Base-by-base conservation (phyloP, 2,888 invertebrate genomes). In the Sarcophaga carnaria region DNA sequence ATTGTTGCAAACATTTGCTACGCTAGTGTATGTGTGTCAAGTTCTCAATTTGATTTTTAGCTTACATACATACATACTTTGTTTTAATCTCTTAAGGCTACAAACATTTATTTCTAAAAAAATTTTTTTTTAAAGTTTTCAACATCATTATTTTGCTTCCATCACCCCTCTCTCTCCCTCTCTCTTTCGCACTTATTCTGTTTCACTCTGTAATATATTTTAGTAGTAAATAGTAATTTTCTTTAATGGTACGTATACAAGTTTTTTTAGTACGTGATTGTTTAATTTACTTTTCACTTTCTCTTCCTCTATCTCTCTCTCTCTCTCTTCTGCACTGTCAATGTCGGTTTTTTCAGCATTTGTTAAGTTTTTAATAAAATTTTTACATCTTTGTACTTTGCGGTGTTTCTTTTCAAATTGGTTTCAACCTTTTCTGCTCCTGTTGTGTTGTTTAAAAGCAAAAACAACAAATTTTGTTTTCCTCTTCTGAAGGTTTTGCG, bases 251-350 rank as follows among this genome's bases (percentile, higher is more conserved):
- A 37, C 4, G 37, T 6, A 37, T 37, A 37, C 14, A 64, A 37
- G 72, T 64, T 63, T 0, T 10, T 14, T 74, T n/a, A n/a, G 37
- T 70, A 76, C 63, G 20, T 64, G 45, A 59, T 76, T 69, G 45
- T 45, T 76, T 54, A 54, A 37, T 59, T 45, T 25, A 20, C 8
- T 76, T 49, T 75, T 4, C 25, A 63, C 25, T 37, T 6, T 0
- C 6, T 37, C 37, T 37, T 6, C 47, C 25, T 8, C 6, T 0
- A 1, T 6, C 8, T 37, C 37, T 67, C 1, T 49, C 47, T 22
- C 10, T 59, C n/a, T 71, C 70, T 60, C 6, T 37, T 6, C 6
- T 37, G 37, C 37, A 37, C 6, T 37, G 6, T 37, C 37, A 37
- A 1, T 37, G 1, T 1, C 37, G 1, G 8, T 6, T 37, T 37